phyloP scores from a whole-genome alignment of 2,888 invertebrate genomes.

The Lasioglossum vierecki region DNA sequence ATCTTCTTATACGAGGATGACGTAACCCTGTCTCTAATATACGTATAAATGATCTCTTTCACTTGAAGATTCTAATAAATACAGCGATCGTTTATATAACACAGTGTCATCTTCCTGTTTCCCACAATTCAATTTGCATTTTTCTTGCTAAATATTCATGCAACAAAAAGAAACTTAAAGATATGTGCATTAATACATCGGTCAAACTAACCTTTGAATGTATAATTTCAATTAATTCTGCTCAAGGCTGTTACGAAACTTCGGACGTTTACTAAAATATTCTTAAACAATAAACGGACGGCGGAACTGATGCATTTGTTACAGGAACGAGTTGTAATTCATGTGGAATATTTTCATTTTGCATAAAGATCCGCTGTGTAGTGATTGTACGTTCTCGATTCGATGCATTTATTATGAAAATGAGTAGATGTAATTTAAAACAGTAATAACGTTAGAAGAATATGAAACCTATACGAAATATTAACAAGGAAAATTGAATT shows the following conservation, averaged over 20 bases:
- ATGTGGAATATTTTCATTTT: no score
- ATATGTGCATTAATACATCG: not conserved
- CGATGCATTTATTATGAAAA: no score
- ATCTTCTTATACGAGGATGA: conserved; percentile 6
- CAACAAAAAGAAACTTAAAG: not conserved
- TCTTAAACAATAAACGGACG: not conserved
- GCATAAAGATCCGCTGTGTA: no score
- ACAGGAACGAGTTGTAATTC: no score
- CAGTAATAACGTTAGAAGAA: no score
- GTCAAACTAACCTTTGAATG: not conserved
- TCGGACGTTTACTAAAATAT: not conserved
- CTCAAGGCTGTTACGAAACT: not conserved
- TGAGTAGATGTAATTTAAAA: no score
- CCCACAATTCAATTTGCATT: not conserved
- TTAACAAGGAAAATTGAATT: no score
- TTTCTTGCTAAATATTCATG: not conserved
- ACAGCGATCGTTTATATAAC: not conserved
- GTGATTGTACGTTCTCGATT: no score
- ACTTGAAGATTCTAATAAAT: not conserved
- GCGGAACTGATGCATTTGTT: no score
- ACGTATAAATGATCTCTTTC: not conserved
- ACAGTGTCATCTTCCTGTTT: not conserved
- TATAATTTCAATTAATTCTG: not conserved
- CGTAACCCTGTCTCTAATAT: not conserved
- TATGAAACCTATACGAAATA: no score